phyloP scores from a whole-genome alignment of 1,140 invertebrate species.

The Grapholita molesta region DNA sequence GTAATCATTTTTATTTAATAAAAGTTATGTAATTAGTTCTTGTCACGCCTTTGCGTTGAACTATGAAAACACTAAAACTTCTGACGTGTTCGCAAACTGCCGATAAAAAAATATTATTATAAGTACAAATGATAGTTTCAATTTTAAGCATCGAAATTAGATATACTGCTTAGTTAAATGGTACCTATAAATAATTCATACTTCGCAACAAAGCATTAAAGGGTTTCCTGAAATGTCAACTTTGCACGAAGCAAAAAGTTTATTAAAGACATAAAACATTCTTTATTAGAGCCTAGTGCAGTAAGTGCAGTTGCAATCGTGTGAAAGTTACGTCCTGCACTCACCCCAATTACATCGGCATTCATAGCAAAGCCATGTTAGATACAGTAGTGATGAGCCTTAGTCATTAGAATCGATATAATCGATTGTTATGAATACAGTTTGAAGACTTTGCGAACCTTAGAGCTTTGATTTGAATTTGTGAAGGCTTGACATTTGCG shows the following conservation, averaged over 20 bases:
- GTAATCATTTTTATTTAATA: too few relatives aligned
- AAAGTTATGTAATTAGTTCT: too few relatives aligned
- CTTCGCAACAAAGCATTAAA: not conserved
- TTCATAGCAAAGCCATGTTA: constrained; percentile 57
- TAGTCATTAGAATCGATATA: constrained; percentile 34
- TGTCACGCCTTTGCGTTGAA: too few relatives aligned
- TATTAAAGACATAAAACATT: constrained; percentile 31
- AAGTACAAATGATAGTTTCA: not conserved
- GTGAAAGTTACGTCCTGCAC: constrained; percentile 64
- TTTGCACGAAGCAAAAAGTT: constrained; percentile 26
- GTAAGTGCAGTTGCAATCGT: constrained; percentile 55
- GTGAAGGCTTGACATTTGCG: too few relatives aligned
- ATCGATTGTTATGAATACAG: constrained; percentile 32
- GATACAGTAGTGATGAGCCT: constrained; percentile 31
- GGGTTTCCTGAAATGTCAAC: constrained; percentile 38
- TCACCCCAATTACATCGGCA: constrained; percentile 62
- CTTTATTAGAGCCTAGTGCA: constrained; percentile 29
- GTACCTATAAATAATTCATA: constrained; percentile 5
- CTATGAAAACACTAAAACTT: too few relatives aligned
- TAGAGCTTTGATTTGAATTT: too few relatives aligned
- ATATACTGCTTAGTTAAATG: not conserved
- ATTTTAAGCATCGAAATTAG: not conserved
- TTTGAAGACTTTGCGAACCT: too few relatives aligned
- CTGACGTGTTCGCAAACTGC: too few relatives aligned
- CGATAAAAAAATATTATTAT: too few relatives aligned